Evolutionary conservation across 2,888 invertebrate genomes (phyloP).

Genomic region (Monoplex corrugatus): DNA sequence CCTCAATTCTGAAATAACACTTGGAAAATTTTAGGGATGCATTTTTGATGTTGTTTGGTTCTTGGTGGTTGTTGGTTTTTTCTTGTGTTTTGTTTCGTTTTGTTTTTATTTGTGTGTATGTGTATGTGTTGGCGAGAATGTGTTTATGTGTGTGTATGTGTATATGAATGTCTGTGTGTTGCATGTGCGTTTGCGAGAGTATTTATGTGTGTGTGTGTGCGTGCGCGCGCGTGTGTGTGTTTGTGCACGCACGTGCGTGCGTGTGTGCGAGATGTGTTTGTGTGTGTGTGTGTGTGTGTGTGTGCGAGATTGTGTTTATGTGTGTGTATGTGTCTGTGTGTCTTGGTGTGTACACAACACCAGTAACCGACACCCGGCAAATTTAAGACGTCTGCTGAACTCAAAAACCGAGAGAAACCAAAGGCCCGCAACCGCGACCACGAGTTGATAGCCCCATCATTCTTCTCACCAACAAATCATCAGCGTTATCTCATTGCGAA

Average conservation of each 20-base stretch:
- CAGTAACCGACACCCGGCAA: not conserved
- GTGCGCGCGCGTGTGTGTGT: not conserved
- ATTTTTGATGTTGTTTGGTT: too few species aligned
- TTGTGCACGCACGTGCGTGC: not conserved
- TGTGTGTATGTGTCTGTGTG: slow-evolving; percentile 1
- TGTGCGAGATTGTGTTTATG: not conserved
- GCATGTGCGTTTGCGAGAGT: not conserved
- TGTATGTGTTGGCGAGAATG: too few species aligned
- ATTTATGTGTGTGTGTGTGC: slow-evolving; percentile 16
- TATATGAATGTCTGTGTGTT: too few species aligned
- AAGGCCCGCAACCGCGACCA: not conserved
- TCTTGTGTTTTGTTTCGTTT: too few species aligned
- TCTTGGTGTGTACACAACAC: not conserved
- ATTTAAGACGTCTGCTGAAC: too few species aligned
- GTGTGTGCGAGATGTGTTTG: not conserved
- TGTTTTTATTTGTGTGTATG: too few species aligned
- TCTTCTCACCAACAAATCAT: not conserved
- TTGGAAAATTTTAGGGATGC: too few species aligned
- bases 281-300: slow-evolving; percentile 16
- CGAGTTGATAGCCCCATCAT: not conserved
- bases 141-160: too few species aligned
- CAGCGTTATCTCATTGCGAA: not conserved
- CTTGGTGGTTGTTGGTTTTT: too few species aligned
- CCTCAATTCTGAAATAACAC: too few species aligned
- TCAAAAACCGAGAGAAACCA: too few species aligned